Evolutionary conservation across 1,140 invertebrate species (phyloP).

Genomic region (Sitophilus oryzae): DNA sequence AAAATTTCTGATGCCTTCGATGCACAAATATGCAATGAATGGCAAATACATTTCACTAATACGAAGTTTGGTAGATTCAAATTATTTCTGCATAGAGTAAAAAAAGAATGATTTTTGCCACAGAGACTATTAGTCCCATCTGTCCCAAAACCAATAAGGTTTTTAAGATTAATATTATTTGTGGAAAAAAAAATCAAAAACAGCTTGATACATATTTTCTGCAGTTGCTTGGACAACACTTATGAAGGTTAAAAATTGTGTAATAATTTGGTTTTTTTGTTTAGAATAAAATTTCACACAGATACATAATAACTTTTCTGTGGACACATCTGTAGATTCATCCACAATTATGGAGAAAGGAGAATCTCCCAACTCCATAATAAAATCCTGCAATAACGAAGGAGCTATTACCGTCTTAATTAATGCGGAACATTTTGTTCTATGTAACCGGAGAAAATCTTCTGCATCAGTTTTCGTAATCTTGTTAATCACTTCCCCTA

Average conservation of each 20-base stretch:
- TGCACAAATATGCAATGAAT: conserved; percentile 7
- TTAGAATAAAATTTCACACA: conserved; percentile 7
- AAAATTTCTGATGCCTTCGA: no score
- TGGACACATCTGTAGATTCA: conserved; percentile 11
- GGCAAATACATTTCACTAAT: conserved; percentile 13
- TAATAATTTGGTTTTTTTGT: background rate
- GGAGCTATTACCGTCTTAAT: conserved; percentile 9
- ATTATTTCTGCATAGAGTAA: conserved; percentile 5
- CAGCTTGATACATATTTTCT: background rate
- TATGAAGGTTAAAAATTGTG: conserved; percentile 9
- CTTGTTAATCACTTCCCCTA: conserved; percentile 1
- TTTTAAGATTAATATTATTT: conserved; percentile 4
- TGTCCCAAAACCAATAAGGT: conserved; percentile 9
- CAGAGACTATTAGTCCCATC: conserved; percentile 7
- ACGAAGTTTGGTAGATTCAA: conserved; percentile 2
- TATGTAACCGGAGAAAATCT: background rate
- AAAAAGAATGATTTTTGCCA: conserved; percentile 9
- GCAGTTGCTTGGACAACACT: background rate
- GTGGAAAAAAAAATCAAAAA: background rate
- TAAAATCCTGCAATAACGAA: background rate
- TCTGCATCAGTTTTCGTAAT: background rate
- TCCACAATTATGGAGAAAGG: conserved; percentile 11
- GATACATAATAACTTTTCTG: conserved; percentile 7
- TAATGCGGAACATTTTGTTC: conserved; percentile 13
- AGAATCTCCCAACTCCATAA: conserved; percentile 4